Evolutionary conservation across 30 jellyfish, hydroid and myxozoan genomes (phyloP).

Genomic region (Hydractinia symbiolongicarpus): DNA sequence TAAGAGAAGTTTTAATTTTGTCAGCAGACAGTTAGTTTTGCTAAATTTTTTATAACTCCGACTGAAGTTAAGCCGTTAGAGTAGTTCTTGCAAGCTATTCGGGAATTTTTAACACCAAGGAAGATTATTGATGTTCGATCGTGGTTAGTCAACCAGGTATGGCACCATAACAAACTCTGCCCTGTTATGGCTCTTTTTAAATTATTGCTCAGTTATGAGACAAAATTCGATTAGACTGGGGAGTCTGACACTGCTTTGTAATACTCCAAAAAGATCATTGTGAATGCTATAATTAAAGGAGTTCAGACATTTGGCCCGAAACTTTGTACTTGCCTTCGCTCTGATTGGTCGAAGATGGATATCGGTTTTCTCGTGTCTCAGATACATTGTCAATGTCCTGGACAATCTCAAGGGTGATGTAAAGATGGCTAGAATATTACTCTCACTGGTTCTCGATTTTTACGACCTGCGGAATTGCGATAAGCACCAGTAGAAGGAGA

Average conservation of each 20-base stretch:
- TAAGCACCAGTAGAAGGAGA: too few species aligned
- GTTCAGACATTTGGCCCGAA: neutral
- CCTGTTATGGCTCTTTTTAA: neutral
- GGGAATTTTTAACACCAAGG: neutral
- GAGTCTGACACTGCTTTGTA: conserved; percentile 11
- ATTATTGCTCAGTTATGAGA: neutral
- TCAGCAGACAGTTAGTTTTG: neutral
- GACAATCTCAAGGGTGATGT: neutral
- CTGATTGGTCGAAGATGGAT: neutral
- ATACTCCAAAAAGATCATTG: neutral
- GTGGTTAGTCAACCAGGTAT: conserved; percentile 16
- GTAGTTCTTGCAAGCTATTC: neutral
- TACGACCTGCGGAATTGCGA: too few species aligned
- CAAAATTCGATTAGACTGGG: neutral
- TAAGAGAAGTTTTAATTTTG: conserved; percentile 1
- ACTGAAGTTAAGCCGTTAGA: neutral
- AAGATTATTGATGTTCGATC: neutral
- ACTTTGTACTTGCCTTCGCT: neutral
- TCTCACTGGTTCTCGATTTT: too few species aligned
- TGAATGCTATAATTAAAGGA: neutral
- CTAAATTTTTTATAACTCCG: neutral
- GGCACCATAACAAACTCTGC: neutral
- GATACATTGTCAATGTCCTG: neutral
- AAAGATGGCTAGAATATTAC: neutral
- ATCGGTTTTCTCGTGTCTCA: neutral